Percentiles rank a stretch among this genome's conserved stretches.
Conservation (phyloP, 2,888 invertebrate genomes). For the Aleiodes alternator region DNA sequence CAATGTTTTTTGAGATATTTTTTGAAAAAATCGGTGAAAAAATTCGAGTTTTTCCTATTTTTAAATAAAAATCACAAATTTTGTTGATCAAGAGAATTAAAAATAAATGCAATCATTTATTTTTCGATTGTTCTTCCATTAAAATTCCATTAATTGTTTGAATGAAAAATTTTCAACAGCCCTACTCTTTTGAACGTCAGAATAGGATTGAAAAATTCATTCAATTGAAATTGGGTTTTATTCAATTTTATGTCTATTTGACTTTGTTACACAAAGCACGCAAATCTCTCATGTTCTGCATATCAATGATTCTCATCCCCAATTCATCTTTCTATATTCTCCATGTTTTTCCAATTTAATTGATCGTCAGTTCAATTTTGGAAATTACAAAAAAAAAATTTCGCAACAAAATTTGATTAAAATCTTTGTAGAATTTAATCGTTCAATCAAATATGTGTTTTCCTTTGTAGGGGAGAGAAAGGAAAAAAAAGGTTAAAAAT, state of each 20-base stretch:
- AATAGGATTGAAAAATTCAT: no score
- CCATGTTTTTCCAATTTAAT: neutral
- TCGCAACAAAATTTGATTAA: slow-evolving; percentile 20
- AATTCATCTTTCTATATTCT: no score
- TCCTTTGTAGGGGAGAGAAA: neutral
- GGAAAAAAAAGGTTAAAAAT: neutral
- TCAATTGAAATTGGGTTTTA: neutral
- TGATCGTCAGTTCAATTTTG: neutral
- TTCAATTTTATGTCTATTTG: neutral
- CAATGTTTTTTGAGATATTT: no score
- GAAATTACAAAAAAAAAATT: neutral
- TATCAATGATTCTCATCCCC: neutral
- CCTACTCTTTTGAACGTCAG: no score
- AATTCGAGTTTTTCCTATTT: no score
- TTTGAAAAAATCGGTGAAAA: no score
- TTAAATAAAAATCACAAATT: no score
- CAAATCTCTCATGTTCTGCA: neutral
- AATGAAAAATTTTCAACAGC: no score
- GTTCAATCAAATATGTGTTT: neutral
- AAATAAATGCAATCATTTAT: no score
- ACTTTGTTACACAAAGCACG: neutral
- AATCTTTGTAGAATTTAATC: neutral
- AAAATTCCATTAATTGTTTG: no score
- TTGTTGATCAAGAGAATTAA: no score
- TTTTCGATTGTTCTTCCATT: no score